Conservation (phyloP, 2,797 vertebrate genomes). For the Threskiornis aethiopicus region DNA sequence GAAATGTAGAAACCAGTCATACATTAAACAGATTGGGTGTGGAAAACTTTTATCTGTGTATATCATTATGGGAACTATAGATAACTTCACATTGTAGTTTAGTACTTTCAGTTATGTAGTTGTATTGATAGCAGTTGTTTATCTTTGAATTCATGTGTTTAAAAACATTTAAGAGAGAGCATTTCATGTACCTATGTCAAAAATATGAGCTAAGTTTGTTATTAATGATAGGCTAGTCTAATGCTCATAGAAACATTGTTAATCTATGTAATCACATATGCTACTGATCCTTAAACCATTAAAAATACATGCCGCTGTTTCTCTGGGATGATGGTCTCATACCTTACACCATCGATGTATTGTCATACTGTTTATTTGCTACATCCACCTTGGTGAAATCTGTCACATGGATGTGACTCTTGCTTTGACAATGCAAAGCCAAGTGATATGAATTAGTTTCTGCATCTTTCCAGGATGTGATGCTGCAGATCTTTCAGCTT, state of each 20-base stretch:
- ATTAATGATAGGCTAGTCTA: background rate
- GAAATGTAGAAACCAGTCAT: background rate
- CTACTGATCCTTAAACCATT: constrained; percentile 24
- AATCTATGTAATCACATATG: constrained; percentile 1
- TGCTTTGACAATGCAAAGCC: constrained; percentile 79
- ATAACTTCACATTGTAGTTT: background rate
- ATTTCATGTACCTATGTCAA: background rate
- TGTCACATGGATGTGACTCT: constrained; percentile 91
- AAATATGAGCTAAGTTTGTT: background rate
- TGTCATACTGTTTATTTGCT: constrained; percentile 78
- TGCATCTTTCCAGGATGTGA: constrained; percentile 71
- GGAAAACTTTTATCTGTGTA: background rate
- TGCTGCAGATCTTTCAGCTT: constrained; percentile 81
- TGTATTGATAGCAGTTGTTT: background rate
- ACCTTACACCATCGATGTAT: constrained; percentile 75
- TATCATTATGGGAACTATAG: background rate
- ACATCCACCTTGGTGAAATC: constrained; percentile 77
- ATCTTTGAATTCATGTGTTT: background rate
- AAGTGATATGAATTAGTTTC: constrained; percentile 75
- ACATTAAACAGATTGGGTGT: background rate
- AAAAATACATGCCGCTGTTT: constrained; percentile 26
- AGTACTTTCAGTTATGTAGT: background rate
- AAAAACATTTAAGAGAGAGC: background rate
- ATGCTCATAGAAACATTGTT: background rate
- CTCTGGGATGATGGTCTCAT: background rate